phyloP scores from a whole-genome alignment of 23 tunicate genomes.

The Halocynthia aurantium region DNA sequence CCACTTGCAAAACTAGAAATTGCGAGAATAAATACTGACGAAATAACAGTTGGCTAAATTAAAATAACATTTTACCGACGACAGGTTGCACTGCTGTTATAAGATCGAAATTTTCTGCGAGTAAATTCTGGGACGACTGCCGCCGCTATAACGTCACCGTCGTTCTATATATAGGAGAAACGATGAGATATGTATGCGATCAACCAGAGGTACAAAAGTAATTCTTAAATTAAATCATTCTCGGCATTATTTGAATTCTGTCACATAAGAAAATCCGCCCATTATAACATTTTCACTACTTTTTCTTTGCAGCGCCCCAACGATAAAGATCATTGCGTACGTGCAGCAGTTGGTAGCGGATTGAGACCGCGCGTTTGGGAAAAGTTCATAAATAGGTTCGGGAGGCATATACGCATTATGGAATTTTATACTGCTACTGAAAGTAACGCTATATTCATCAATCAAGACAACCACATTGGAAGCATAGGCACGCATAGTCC shows the following conservation, averaged over 20 bases:
- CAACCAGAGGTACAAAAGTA: constrained; percentile 38
- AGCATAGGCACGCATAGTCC: constrained; percentile 49
- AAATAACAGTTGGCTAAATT: no score
- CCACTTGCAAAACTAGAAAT: no score
- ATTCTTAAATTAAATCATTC: no score
- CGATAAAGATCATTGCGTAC: constrained; percentile 49
- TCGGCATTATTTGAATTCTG: no score
- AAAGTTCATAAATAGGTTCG: constrained; percentile 38
- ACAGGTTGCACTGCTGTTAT: constrained; percentile 17
- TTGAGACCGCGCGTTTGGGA: constrained; percentile 68
- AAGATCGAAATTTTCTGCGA: constrained; percentile 85
- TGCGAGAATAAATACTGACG: no score
- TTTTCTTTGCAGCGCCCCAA: constrained; percentile 18
- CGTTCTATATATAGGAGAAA: constrained; percentile 87
- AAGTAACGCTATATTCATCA: constrained; percentile 53
- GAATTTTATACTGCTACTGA: constrained; percentile 77
- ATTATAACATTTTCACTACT: no score
- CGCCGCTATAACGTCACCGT: constrained; percentile 63
- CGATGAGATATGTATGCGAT: constrained; percentile 79
- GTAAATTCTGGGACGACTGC: constrained; percentile 76
- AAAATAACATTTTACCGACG: no score
- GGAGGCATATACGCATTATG: constrained; percentile 30
- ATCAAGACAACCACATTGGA: constrained; percentile 38
- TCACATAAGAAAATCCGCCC: no score
- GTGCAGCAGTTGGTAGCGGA: constrained; percentile 53